Evolutionary conservation across 1,140 invertebrate species (phyloP), one percentile per base, ranked within the genome.

Genomic region (Telenomus remus): DNA sequence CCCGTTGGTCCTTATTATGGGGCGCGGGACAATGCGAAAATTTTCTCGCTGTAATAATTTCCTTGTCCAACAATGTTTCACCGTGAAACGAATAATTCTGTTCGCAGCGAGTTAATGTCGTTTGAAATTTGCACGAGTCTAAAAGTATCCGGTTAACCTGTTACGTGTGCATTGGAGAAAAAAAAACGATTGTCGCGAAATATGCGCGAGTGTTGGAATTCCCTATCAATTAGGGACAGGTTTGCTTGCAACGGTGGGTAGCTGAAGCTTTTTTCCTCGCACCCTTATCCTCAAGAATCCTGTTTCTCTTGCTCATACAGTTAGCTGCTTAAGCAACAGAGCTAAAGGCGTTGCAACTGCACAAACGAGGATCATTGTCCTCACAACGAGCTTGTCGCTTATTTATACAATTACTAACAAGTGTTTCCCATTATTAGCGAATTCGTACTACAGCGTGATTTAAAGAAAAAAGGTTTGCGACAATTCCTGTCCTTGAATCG

Each of bases 191-290:
- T 80, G 69, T 76, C 75, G 71, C 63, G 69, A 42, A 49, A 63
- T 50, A 46, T 43, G 53, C 19, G 50, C 55, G 69, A 69, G 56
- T 77, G 68, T 49, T 80, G 85, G 85, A 86, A 86, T 86, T 84
- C 85, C 82, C 83, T 84, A 86, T 86, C 84, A 86, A 86, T 86
- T 85, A 85, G 80, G 80, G 83, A 86, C 84, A 85, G 84, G 83
- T 85, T 85, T 85, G 79, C 81, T 73, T 48, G 76, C 55, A 49
- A 46, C 48, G 65, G 70, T 74, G 76, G 19, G 65, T 61, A 70
- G 64, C 61, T 56, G 33, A 42, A 37, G 56, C 56, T 71, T 74
- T 78, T 78, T 78, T 71, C 63, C 64, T 64, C 15, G 43, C 61
- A 57, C 76, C 76, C 76, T 79, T 79, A 75, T 79, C 66, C 56